Conservation (phyloP, 2,888 invertebrate genomes). For the Euplagia quadripunctaria region DNA sequence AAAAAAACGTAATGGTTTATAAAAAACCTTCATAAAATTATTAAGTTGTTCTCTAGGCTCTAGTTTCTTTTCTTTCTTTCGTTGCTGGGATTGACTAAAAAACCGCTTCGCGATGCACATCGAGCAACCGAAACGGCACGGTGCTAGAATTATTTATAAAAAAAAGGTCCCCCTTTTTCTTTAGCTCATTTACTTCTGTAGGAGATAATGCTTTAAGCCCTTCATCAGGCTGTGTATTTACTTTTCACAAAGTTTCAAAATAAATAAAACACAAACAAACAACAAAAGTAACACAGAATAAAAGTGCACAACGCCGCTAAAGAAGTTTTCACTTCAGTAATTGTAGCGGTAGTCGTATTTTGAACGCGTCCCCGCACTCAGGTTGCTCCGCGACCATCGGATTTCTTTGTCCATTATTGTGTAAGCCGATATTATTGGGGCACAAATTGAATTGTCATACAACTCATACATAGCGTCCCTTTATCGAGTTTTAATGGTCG, state of each 20-base stretch:
- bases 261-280: not conserved
- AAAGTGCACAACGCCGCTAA: too few species aligned
- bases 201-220: too few species aligned
- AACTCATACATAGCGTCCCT: slow-evolving; percentile 69
- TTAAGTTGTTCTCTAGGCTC: not conserved
- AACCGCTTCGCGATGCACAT: too few species aligned
- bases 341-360: slow-evolving; percentile 33
- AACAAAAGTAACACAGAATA: not conserved
- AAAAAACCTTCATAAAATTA: not conserved
- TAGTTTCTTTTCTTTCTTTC: too few species aligned
- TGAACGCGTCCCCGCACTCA: slow-evolving; percentile 52
- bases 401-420: slow-evolving; percentile 82
- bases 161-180: too few species aligned
- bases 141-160: too few species aligned
- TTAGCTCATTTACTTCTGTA: too few species aligned
- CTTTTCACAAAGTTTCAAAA: not conserved
- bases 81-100: too few species aligned
- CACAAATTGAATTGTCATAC: slow-evolving; percentile 85
- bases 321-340: too few species aligned
- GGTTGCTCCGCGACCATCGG: slow-evolving; percentile 66
- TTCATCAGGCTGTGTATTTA: too few species aligned
- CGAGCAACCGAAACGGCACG: too few species aligned
- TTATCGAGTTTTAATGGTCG: slow-evolving; percentile 74
- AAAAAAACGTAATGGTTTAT: too few species aligned
- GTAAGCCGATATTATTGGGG: slow-evolving; percentile 84